These are phyloP conservation scores for Sebastes vulpes DNA, from an alignment of 2,797 vertebrate genomes.

Conservation along the genomic window DNA sequence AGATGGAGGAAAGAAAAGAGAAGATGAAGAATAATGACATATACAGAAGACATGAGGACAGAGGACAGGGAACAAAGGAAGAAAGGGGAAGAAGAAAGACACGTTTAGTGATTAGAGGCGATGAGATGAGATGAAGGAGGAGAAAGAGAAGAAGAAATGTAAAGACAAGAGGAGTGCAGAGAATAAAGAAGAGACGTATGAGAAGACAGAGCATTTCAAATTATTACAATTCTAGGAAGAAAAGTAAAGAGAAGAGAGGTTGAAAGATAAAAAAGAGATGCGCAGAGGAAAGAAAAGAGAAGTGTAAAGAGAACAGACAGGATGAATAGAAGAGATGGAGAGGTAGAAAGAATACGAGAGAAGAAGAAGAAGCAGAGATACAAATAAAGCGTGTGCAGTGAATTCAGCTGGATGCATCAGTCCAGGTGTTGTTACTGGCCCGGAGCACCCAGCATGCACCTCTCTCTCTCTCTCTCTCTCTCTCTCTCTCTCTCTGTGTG, in stretches of 20 bases:
- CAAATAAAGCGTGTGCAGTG: conserved; percentile 13
- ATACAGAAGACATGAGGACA: not conserved
- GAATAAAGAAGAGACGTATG: not conserved
- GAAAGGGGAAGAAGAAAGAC: not conserved
- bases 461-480: not conserved
- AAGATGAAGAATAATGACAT: not conserved
- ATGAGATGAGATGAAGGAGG: not conserved
- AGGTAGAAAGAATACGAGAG: not conserved
- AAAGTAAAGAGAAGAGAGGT: not conserved
- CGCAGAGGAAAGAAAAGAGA: not conserved
- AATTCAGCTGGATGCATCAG: conserved; percentile 37
- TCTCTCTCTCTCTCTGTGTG: not conserved
- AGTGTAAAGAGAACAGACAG: too few relatives aligned
- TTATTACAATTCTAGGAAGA: not conserved
- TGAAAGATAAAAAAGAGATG: not conserved
- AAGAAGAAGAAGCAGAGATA: not conserved
- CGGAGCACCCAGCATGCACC: conserved; percentile 6
- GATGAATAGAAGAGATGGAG: not conserved
- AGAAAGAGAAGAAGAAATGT: not conserved
- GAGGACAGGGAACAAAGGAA: not conserved
- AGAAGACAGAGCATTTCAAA: not conserved
- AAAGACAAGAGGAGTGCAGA: not conserved
- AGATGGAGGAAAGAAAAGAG: not conserved
- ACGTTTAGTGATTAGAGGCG: not conserved
- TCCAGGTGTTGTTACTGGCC: conserved; percentile 52